A percentile compares a stretch with the other conserved stretches of the same genome.
These are phyloP conservation scores for Tenodera sinensis DNA, from an alignment of 2,888 invertebrate genomes.

Conservation along the genomic window DNA sequence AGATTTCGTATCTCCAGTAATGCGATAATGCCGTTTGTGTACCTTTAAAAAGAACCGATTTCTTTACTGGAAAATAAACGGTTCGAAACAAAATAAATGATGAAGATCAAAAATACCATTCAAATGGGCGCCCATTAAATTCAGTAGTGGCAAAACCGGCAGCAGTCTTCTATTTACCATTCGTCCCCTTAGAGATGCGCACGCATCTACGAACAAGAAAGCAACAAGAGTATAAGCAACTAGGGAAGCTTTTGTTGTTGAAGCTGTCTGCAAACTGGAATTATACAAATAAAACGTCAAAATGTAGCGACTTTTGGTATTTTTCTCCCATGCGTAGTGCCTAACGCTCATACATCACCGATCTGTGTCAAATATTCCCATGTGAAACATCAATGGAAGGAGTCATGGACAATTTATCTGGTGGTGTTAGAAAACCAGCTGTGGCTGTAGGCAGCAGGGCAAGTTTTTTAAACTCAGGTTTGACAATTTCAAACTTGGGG, in stretches of 20 bases:
- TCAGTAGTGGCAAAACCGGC: neutral
- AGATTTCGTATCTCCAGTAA: no score
- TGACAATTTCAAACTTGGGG: constrained; percentile 22
- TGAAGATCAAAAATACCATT: neutral
- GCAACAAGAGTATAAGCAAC: neutral
- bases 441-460: constrained; percentile 22
- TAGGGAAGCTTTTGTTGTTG: constrained; percentile 7
- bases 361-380: neutral
- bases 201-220: constrained; percentile 6
- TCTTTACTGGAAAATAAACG: no score
- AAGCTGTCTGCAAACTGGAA: neutral
- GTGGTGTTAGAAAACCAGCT: constrained; percentile 25
- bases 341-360: neutral
- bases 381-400: neutral
- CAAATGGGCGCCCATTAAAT: neutral
- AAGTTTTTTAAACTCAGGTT: constrained; percentile 19
- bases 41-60: no score
- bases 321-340: neutral
- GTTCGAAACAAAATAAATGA: neutral
- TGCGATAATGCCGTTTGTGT: no score
- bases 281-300: neutral
- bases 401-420: constrained; percentile 26
- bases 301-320: neutral
- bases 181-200: neutral
- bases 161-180: neutral